Evolutionary conservation across 2,888 invertebrate genomes (phyloP).

Genomic region (Phalangium opilio): DNA sequence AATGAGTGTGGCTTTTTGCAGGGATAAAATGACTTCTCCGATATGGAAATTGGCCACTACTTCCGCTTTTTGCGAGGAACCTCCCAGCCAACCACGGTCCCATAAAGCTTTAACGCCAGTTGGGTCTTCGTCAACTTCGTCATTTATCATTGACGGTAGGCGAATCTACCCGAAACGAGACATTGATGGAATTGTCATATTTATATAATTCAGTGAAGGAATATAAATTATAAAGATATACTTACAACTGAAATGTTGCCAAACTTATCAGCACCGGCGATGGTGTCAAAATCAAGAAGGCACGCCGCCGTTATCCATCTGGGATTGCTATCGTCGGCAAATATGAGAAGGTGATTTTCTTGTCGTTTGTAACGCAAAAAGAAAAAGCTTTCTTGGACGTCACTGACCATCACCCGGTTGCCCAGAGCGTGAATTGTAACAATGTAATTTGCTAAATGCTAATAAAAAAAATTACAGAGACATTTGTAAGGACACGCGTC

Average conservation of each 20-base stretch:
- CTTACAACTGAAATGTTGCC: constrained; percentile 81
- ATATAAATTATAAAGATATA: too few species aligned
- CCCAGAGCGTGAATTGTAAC: constrained; percentile 87
- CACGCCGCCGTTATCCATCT: constrained; percentile 87
- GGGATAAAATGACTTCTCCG: constrained; percentile 87
- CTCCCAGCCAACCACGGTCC: constrained; percentile 74
- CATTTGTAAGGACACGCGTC: too few species aligned
- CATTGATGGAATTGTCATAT: not conserved
- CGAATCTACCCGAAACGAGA: constrained; percentile 45
- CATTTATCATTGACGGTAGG: constrained; percentile 74
- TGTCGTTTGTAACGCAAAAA: constrained; percentile 78
- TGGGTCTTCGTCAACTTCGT: constrained; percentile 98
- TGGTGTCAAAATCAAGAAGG: constrained; percentile 87
- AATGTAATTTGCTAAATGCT: constrained; percentile 89
- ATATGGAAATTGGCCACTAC: constrained; percentile 83
- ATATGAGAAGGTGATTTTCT: constrained; percentile 94
- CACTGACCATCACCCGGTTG: constrained; percentile 82
- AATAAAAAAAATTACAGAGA: constrained; percentile 27
- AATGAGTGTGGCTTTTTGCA: constrained; percentile 88
- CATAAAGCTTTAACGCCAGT: constrained; percentile 95
- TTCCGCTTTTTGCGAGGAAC: constrained; percentile 89
- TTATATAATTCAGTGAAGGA: too few species aligned
- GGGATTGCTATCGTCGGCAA: constrained; percentile 95
- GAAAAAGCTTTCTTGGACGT: constrained; percentile 92
- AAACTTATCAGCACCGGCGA: constrained; percentile 94